A percentile compares a stretch with the other conserved stretches of the same genome.
phyloP scores from a whole-genome alignment of 2,888 invertebrate genomes.

The Linnaemya tessellans region DNA sequence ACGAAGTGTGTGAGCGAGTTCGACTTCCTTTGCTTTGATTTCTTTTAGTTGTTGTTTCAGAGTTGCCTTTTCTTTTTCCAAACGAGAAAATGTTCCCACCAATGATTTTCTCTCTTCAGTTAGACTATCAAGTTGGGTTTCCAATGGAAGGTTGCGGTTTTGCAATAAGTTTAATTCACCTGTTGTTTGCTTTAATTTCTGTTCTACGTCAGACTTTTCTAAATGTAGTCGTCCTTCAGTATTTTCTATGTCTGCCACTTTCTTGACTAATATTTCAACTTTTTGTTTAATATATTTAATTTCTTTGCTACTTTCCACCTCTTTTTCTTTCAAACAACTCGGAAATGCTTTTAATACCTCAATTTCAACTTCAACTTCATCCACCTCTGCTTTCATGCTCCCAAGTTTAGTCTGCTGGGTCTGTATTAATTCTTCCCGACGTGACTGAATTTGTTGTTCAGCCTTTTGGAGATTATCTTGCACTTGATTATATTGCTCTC shows the following conservation, averaged over 20 bases:
- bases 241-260: background rate
- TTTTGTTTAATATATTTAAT: slow-evolving; percentile 12
- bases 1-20: too few relatives aligned
- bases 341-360: slow-evolving; percentile 29
- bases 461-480: slow-evolving; percentile 51
- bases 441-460: slow-evolving; percentile 59
- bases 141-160: background rate
- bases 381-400: slow-evolving; percentile 33
- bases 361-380: slow-evolving; percentile 33
- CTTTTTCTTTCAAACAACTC: slow-evolving; percentile 62
- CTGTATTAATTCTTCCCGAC: slow-evolving; percentile 48
- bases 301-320: background rate
- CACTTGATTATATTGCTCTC: slow-evolving; percentile 18
- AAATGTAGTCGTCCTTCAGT: background rate
- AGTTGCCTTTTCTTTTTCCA: slow-evolving; percentile 13
- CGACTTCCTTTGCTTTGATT: slow-evolving; percentile 47
- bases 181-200: slow-evolving; percentile 16
- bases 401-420: slow-evolving; percentile 60
- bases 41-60: slow-evolving; percentile 47
- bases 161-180: slow-evolving; percentile 25
- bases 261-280: slow-evolving; percentile 8
- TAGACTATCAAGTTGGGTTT: slow-evolving; percentile 40
- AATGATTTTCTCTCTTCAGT: slow-evolving; percentile 52
- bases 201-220: slow-evolving; percentile 29
- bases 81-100: slow-evolving; percentile 10